A percentile compares a stretch with the other conserved stretches of the same genome.
These are phyloP conservation scores for Catocala sponsa DNA, from an alignment of 2,888 invertebrate genomes.

Conservation along the genomic window DNA sequence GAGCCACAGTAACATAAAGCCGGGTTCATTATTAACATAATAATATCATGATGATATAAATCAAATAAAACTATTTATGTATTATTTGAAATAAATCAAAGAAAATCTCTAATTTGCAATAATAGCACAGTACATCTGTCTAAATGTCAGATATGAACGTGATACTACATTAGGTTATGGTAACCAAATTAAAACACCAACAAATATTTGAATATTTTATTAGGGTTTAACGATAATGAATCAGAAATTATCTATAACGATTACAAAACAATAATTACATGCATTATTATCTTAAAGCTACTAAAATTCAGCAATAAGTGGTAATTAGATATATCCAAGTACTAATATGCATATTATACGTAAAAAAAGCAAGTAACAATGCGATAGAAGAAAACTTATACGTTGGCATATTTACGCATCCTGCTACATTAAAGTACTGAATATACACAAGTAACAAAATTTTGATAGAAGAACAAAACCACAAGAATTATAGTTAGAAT, in stretches of 20 bases:
- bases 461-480: slow-evolving; percentile 16
- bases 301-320: slow-evolving; percentile 20
- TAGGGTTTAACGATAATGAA: slow-evolving; percentile 33
- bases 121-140: too few relatives aligned
- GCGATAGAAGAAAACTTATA: too few relatives aligned
- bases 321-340: slow-evolving; percentile 2
- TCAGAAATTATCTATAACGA: slow-evolving; percentile 30
- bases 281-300: slow-evolving; percentile 25
- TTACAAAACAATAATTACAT: slow-evolving; percentile 46
- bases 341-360: slow-evolving; percentile 3
- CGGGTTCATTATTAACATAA: too few relatives aligned
- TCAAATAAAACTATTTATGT: too few relatives aligned
- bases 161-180: neutral
- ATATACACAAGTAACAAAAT: neutral
- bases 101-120: too few relatives aligned
- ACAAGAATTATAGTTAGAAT: slow-evolving; percentile 31
- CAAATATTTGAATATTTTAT: slow-evolving; percentile 42
- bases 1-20: too few relatives aligned
- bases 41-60: too few relatives aligned
- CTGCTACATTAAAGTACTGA: neutral
- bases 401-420: too few relatives aligned
- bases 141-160: too few relatives aligned
- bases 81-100: too few relatives aligned
- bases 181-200: slow-evolving; percentile 4
- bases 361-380: slow-evolving; percentile 6